Evolutionary conservation across 2,888 invertebrate genomes (phyloP).

Genomic region (Mythimna albipuncta): DNA sequence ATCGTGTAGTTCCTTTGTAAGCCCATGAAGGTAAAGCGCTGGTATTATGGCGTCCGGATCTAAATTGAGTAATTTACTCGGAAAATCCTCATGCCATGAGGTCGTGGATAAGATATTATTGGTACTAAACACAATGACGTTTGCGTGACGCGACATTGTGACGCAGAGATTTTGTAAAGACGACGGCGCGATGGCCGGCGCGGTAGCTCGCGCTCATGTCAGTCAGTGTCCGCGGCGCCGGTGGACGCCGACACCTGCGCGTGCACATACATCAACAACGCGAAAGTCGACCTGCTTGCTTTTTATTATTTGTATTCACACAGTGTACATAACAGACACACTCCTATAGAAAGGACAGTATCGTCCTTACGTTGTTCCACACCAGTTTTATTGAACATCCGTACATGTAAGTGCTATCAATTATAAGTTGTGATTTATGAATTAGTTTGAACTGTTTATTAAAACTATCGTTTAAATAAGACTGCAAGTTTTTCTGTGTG

Average conservation of each 20-base stretch:
- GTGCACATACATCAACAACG: constrained; percentile 75
- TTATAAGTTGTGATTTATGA: constrained; percentile 46
- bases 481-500: neutral
- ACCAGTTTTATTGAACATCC: constrained; percentile 67
- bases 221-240: constrained; percentile 79
- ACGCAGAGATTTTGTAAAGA: constrained; percentile 61
- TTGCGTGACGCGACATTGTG: constrained; percentile 61
- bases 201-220: constrained; percentile 70
- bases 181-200: constrained; percentile 56
- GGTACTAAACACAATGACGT: constrained; percentile 53
- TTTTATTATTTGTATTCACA: constrained; percentile 83
- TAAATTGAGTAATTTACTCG: constrained; percentile 23
- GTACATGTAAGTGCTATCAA: constrained; percentile 70
- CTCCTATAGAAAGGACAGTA: constrained; percentile 76
- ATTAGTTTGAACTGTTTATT: constrained; percentile 13
- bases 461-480: neutral
- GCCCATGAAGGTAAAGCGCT: neutral
- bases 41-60: constrained; percentile 27
- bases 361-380: constrained; percentile 73
- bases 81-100: constrained; percentile 21
- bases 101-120: constrained; percentile 42
- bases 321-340: constrained; percentile 74
- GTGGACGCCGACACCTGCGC: constrained; percentile 79
- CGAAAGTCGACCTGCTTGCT: constrained; percentile 81
- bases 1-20: neutral